phyloP scores from a whole-genome alignment of 2,797 vertebrate species.

The Aeoliscus strigatus region DNA sequence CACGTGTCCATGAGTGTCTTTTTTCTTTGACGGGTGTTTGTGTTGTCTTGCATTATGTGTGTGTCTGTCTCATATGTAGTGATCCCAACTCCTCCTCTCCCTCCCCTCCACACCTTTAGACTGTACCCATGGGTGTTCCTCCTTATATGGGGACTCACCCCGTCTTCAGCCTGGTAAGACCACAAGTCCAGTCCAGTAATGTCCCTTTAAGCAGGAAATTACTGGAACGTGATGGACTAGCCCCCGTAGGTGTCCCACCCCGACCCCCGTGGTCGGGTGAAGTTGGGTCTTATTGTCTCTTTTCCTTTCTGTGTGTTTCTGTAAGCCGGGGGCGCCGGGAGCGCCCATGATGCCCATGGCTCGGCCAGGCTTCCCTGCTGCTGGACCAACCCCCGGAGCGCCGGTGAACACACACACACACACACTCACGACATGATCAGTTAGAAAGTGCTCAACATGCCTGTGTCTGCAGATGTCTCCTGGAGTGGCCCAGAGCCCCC shows the following conservation, averaged over 20 bases:
- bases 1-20: too few species aligned
- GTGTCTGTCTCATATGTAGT: constrained; percentile 54
- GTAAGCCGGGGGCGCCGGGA: constrained; percentile 81
- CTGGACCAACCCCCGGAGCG: constrained; percentile 77
- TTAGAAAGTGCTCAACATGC: too few species aligned
- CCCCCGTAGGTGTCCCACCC: constrained; percentile 37
- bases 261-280: constrained; percentile 2
- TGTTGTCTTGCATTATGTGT: constrained; percentile 36
- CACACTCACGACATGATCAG: too few species aligned
- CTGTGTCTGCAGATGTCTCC: constrained; percentile 72
- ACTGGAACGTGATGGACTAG: constrained; percentile 55
- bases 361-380: constrained; percentile 84
- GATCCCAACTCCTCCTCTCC: constrained; percentile 63
- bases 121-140: constrained; percentile 69
- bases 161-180: constrained; percentile 91
- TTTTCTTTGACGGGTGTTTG: constrained; percentile 9
- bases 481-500: constrained; percentile 88
- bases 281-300: constrained; percentile 32
- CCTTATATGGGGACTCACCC: constrained; percentile 81
- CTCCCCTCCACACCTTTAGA: constrained; percentile 67
- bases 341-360: constrained; percentile 94
- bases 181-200: constrained; percentile 54
- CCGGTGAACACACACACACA: constrained; percentile 72
- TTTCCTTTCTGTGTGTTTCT: constrained; percentile 31
- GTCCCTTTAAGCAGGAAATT: constrained; percentile 39